Base-by-base conservation (phyloP, 2,113 vertebrate genomes). In the Paralichthys olivaceus region DNA sequence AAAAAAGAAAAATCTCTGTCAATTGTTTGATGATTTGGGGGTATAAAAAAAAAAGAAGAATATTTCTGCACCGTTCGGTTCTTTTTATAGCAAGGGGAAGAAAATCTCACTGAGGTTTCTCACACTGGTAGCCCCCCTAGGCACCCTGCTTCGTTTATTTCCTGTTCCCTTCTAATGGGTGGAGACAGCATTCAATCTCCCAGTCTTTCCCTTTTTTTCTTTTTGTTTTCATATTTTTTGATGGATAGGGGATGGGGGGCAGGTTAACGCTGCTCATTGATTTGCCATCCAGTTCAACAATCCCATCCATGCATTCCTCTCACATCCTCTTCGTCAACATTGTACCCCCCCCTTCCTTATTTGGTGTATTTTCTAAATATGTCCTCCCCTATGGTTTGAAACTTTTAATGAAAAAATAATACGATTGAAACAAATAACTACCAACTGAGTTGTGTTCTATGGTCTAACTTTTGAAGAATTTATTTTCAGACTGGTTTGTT, bases 31-130 rank as follows among this genome's bases (percentile, higher is more conserved):
- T 86, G 90, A 92, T 91, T 90, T 88, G 83, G 84, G 85, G 66
- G 70, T 51, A 11, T 12, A 12, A 40, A 49, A 49, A 15, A 47
- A 49, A 47, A 47, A 49, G 75, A 91, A 59, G 47, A 92, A 82
- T 93, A 93, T 94, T 94, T 94, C 93, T 94, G 94, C 93, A 94
- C 93, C 86, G 37, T 93, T 94, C 69, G 82, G 83, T 93, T 93
- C 76, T 93, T 94, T 94, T 94, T 94, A 92, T 93, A 93, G 83
- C 78, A 87, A 86, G 77, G 66, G 84, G 72, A 54, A 75, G 83
- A 78, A 84, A 73, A 90, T 84, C 75, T 84, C 85, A 88, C 87
- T 69, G 84, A 88, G 85, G 84, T 90, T 90, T 89, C 85, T 84
- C 92, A 92, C 91, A 89, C 84, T 81, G 79, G 87, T 82, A 83